Evolutionary conservation across 1,140 invertebrate genomes (phyloP).

Genomic region (Stenopsyche tienmushanensis): DNA sequence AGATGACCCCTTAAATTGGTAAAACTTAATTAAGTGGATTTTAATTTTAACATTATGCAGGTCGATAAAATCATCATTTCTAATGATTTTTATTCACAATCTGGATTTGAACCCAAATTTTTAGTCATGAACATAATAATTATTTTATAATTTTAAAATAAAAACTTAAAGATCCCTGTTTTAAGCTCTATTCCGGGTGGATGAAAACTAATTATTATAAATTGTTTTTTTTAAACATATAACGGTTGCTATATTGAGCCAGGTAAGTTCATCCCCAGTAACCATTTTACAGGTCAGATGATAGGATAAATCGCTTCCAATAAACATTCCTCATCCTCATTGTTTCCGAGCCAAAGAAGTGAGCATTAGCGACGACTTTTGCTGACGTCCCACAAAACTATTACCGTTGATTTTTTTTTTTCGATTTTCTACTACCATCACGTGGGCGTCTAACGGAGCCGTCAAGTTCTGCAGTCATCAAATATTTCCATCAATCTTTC

Average conservation of each 20-base stretch:
- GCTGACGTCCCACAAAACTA: neutral
- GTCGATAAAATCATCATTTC: too few relatives aligned
- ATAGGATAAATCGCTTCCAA: neutral
- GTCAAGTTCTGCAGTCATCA: neutral
- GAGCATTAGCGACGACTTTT: neutral
- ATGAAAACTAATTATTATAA: conserved; percentile 27
- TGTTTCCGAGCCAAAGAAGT: too few relatives aligned
- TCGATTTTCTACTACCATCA: neutral
- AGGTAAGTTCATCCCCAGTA: conserved; percentile 5
- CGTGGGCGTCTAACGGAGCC: neutral
- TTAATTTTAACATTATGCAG: too few relatives aligned
- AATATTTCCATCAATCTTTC: neutral
- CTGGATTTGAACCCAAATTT: too few relatives aligned
- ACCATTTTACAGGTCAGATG: neutral
- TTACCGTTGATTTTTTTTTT: neutral
- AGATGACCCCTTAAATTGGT: too few relatives aligned
- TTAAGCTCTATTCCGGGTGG: conserved; percentile 3
- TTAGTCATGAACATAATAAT: too few relatives aligned
- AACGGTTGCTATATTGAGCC: conserved; percentile 22
- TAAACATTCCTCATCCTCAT: neutral
- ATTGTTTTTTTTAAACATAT: conserved; percentile 26
- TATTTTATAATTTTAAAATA: too few relatives aligned
- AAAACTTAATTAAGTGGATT: too few relatives aligned
- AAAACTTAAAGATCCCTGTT: too few relatives aligned
- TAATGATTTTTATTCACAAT: too few relatives aligned